phyloP scores from a whole-genome alignment of 1,140 invertebrate genomes.

The Drosophila auraria region DNA sequence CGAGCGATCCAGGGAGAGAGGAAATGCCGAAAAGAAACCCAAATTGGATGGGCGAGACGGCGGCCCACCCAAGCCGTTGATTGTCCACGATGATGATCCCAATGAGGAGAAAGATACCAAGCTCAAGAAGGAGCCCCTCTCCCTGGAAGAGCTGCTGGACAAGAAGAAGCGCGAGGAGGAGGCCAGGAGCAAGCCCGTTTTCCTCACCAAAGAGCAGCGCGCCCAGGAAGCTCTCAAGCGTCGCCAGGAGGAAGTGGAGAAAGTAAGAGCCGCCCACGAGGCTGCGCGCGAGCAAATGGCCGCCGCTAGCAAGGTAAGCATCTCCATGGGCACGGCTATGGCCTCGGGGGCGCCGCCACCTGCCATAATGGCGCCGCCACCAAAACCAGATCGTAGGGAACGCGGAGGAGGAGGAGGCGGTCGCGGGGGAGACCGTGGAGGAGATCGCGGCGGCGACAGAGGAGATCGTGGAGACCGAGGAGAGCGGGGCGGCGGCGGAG shows the following conservation, averaged over 20 bases:
- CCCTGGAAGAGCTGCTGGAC: slow-evolving; percentile 97
- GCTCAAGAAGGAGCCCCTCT: slow-evolving; percentile 93
- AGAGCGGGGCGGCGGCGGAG: slow-evolving; percentile 78
- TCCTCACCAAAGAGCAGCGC: slow-evolving; percentile 98
- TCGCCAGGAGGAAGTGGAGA: slow-evolving; percentile 94
- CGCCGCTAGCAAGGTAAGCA: slow-evolving; percentile 22
- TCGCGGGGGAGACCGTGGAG: slow-evolving; percentile 69
- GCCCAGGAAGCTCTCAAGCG: slow-evolving; percentile 94
- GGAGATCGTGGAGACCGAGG: slow-evolving; percentile 60
- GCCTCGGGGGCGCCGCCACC: slow-evolving; percentile 55
- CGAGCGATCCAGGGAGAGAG: slow-evolving; percentile 62
- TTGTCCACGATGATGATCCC: slow-evolving; percentile 77
- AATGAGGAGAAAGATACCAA: slow-evolving; percentile 34
- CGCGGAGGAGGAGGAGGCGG: slow-evolving; percentile 62
- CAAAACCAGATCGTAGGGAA: slow-evolving; percentile 57
- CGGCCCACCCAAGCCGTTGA: background rate
- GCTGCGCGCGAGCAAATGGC: slow-evolving; percentile 69
- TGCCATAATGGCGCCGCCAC: slow-evolving; percentile 48
- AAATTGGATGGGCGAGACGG: slow-evolving; percentile 43
- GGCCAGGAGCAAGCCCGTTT: slow-evolving; percentile 97
- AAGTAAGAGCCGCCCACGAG: slow-evolving; percentile 85
- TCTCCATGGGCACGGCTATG: slow-evolving; percentile 55
- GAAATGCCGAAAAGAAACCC: slow-evolving; percentile 52
- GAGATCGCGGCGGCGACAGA: slow-evolving; percentile 32
- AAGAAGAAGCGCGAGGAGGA: slow-evolving; percentile 99